Percentiles rank a stretch among this genome's conserved stretches.
These are phyloP conservation scores for Pelusios castaneus DNA, from an alignment of 2,113 vertebrate species.

Conservation along the genomic window DNA sequence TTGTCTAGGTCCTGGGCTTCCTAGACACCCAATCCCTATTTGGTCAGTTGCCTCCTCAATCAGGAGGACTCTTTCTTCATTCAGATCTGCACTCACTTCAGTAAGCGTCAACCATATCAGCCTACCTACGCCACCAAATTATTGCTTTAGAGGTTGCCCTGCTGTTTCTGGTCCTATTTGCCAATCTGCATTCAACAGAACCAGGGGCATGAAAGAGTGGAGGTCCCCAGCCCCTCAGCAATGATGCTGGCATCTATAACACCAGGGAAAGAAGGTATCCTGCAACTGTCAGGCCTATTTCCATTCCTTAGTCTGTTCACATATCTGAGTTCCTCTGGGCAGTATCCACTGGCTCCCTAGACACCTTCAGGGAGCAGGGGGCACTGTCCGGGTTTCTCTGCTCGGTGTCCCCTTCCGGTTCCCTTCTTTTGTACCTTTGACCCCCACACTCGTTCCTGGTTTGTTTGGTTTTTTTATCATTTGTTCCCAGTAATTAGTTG, in stretches of 20 bases:
- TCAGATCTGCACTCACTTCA: not conserved
- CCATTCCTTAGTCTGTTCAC: too few species aligned
- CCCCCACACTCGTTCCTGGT: too few species aligned
- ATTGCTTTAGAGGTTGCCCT: not conserved
- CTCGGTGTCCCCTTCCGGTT: too few species aligned
- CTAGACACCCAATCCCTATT: not conserved
- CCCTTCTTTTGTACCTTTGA: too few species aligned
- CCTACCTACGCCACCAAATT: not conserved
- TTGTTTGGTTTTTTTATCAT: too few species aligned
- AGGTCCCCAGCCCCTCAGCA: not conserved
- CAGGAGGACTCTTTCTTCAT: not conserved
- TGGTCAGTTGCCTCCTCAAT: not conserved
- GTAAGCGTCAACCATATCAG: not conserved
- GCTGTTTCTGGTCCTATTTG: fast-evolving
- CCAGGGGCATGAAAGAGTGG: not conserved
- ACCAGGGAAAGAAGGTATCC: too few species aligned
- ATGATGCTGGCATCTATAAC: not conserved
- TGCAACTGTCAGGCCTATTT: too few species aligned
- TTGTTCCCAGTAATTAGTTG: too few species aligned
- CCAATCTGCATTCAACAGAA: not conserved
- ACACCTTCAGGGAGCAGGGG: too few species aligned
- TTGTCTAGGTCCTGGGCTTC: not conserved
- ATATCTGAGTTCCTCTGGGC: too few species aligned
- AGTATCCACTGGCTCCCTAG: too few species aligned
- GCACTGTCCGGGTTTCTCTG: too few species aligned